These are phyloP conservation scores for Meiosimyza platycephala DNA, from an alignment of 2,888 invertebrate genomes.

Conservation along the genomic window DNA sequence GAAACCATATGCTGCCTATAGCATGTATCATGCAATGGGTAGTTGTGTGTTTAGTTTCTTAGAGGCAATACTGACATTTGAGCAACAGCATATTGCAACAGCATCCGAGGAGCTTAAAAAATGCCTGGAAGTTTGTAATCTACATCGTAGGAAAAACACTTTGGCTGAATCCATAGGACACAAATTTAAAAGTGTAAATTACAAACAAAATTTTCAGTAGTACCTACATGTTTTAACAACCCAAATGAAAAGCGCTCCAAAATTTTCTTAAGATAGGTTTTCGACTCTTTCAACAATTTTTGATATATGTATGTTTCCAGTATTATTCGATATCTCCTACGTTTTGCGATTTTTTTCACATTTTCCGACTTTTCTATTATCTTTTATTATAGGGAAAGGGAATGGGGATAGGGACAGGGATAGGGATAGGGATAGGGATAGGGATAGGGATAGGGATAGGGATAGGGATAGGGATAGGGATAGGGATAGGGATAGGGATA, in stretches of 20 bases:
- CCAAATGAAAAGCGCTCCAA: too few relatives aligned
- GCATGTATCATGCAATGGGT: conserved; percentile 94
- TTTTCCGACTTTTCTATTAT: too few relatives aligned
- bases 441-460: too few relatives aligned
- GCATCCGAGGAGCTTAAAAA: conserved; percentile 82
- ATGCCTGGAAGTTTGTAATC: conserved; percentile 82
- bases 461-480: too few relatives aligned
- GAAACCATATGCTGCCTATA: conserved; percentile 82
- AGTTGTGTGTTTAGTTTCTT: conserved; percentile 89
- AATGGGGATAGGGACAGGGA: too few relatives aligned
- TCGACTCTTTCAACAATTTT: neutral
- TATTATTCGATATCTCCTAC: too few relatives aligned
- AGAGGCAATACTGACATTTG: conserved; percentile 93
- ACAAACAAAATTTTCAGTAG: conserved; percentile 6
- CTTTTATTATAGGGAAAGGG: too few relatives aligned
- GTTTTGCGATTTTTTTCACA: too few relatives aligned
- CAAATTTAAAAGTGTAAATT: conserved; percentile 73
- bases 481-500: too few relatives aligned
- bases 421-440: too few relatives aligned
- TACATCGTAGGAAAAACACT: conserved; percentile 68
- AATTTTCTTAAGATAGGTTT: neutral
- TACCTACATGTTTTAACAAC: neutral
- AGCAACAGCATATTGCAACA: conserved; percentile 79
- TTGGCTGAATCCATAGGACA: conserved; percentile 85
- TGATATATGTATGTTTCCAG: too few relatives aligned